These are phyloP conservation scores for Hecatera dysodea DNA, from an alignment of 2,888 invertebrate species.

Conservation along the genomic window DNA sequence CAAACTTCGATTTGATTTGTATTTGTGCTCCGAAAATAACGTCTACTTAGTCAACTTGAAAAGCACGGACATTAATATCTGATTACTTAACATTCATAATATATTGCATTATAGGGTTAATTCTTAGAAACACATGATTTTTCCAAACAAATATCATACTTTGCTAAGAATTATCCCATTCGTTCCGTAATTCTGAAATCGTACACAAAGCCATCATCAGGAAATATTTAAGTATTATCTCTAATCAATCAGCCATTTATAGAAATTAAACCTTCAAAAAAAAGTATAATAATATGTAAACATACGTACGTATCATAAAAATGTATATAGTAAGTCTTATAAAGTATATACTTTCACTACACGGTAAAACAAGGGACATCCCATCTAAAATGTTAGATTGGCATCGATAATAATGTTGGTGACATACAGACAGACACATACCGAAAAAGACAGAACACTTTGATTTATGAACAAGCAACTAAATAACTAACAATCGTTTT, in stretches of 20 bases:
- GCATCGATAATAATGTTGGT: constrained; percentile 49
- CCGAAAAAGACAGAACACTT: background rate
- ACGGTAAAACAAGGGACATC: constrained; percentile 45
- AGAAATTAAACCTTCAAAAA: constrained; percentile 45
- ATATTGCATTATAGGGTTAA: constrained; percentile 18
- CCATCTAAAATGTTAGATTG: constrained; percentile 55
- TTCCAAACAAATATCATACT: background rate
- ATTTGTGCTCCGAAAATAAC: constrained; percentile 9
- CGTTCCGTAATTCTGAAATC: constrained; percentile 1
- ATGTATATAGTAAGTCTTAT: constrained; percentile 56
- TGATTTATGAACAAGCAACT: background rate
- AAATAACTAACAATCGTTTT: constrained; percentile 13
- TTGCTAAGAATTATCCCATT: constrained; percentile 18
- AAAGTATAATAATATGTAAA: constrained; percentile 55
- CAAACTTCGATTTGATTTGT: background rate
- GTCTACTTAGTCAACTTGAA: constrained; percentile 37
- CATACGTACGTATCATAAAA: constrained; percentile 58
- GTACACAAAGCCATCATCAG: constrained; percentile 34
- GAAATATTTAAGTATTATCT: constrained; percentile 47
- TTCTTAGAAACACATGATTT: constrained; percentile 11
- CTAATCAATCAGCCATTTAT: constrained; percentile 23
- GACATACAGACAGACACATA: constrained; percentile 29
- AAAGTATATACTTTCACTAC: constrained; percentile 50
- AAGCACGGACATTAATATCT: constrained; percentile 36
- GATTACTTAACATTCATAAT: constrained; percentile 36